Evolutionary conservation across 1,140 invertebrate genomes (phyloP).

Genomic region (Atta colombica): DNA sequence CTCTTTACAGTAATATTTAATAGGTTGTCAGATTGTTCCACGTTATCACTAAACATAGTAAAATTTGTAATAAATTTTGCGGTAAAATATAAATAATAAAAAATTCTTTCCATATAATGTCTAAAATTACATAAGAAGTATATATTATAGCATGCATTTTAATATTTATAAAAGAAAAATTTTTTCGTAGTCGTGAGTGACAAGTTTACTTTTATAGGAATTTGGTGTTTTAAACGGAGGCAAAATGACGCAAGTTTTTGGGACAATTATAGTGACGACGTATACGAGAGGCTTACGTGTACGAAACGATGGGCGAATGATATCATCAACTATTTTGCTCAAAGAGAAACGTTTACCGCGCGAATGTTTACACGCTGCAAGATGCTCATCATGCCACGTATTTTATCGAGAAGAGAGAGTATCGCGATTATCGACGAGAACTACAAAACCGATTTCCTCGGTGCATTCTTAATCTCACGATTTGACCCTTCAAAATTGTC

Average conservation of each 20-base stretch:
- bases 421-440: slow-evolving; percentile 23
- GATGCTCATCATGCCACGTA: slow-evolving; percentile 18
- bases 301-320: slow-evolving; percentile 48
- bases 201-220: neutral
- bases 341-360: slow-evolving; percentile 13
- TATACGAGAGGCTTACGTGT: slow-evolving; percentile 53
- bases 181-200: neutral
- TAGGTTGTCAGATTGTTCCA: no score
- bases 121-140: slow-evolving; percentile 17
- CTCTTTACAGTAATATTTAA: no score
- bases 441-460: neutral
- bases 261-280: slow-evolving; percentile 42
- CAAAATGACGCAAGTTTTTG: slow-evolving; percentile 34
- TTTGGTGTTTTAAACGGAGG: neutral
- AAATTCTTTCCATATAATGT: neutral
- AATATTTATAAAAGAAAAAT: slow-evolving; percentile 52
- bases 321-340: slow-evolving; percentile 47
- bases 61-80: no score
- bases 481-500: neutral
- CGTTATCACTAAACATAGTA: no score
- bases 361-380: slow-evolving; percentile 20
- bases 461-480: slow-evolving; percentile 3
- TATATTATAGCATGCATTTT: neutral
- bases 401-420: slow-evolving; percentile 26
- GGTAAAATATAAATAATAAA: no score